Evolutionary conservation across 2,888 invertebrate species (phyloP).

Genomic region (Agonopterix subpropinquella): DNA sequence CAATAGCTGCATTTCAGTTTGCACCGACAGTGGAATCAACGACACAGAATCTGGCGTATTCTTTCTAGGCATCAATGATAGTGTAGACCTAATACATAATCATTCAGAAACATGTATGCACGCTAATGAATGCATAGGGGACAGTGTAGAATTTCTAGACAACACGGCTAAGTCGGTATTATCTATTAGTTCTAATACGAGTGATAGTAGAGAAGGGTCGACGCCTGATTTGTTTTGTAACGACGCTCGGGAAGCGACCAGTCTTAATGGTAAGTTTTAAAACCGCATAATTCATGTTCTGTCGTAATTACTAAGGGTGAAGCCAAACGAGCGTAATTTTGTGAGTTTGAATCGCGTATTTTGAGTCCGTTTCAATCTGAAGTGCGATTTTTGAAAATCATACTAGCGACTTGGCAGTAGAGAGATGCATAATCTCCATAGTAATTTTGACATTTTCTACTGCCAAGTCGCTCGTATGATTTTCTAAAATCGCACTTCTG

Average conservation of each 20-base stretch:
- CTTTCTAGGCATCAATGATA: constrained; percentile 29
- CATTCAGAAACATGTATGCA: constrained; percentile 62
- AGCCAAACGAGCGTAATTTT: no score
- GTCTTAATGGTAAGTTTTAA: constrained; percentile 18
- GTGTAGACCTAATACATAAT: constrained; percentile 58
- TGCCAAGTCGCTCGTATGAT: no score
- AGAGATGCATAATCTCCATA: no score
- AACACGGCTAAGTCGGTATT: constrained; percentile 33
- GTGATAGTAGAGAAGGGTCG: constrained; percentile 8
- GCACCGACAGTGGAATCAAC: constrained; percentile 46
- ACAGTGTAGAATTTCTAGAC: constrained; percentile 48
- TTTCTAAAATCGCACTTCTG: no score
- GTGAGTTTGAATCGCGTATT: no score
- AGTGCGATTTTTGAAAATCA: no score
- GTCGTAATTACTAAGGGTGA: no score
- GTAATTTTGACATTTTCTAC: no score
- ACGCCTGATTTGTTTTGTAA: constrained; percentile 28
- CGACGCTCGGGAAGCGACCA: constrained; percentile 31
- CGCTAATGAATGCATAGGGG: constrained; percentile 47
- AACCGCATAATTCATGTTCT: constrained; percentile 9
- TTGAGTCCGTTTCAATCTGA: no score
- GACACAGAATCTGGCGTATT: constrained; percentile 31
- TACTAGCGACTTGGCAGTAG: no score
- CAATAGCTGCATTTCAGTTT: constrained; percentile 18
- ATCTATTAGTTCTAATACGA: constrained; percentile 32